These are phyloP conservation scores for Rhagonycha fulva DNA, from an alignment of 2,888 invertebrate genomes.

Conservation along the genomic window DNA sequence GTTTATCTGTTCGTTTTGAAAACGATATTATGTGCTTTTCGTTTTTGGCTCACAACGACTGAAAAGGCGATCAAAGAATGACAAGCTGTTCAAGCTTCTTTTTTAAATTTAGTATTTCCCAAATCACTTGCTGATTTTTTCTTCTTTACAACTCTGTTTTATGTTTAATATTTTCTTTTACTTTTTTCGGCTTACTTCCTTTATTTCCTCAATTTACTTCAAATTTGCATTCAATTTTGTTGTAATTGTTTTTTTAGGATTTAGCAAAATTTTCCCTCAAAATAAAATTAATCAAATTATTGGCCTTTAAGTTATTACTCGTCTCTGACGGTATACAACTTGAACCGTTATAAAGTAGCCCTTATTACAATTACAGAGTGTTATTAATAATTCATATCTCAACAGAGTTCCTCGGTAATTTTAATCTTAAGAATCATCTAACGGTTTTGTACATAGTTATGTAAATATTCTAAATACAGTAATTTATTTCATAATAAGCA, in stretches of 20 bases:
- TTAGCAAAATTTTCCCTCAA: background rate
- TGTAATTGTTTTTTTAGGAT: background rate
- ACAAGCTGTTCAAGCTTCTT: background rate
- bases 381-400: background rate
- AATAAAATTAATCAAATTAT: background rate
- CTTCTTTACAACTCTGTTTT: background rate
- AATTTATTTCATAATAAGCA: background rate
- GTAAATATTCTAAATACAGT: background rate
- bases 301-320: background rate
- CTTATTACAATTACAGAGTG: background rate
- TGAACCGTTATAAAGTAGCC: background rate
- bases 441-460: background rate
- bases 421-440: background rate
- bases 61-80: background rate
- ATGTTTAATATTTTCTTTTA: background rate
- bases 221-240: background rate
- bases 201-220: background rate
- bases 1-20: background rate
- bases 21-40: background rate
- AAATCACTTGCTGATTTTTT: background rate
- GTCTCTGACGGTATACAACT: background rate
- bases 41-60: background rate
- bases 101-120: background rate
- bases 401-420: background rate
- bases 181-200: background rate